A percentile compares a stretch with the other conserved stretches of the same genome.
Conservation (phyloP, 30 jellyfish, hydroid and myxozoan genomes). For the Turritopsis rubra region DNA sequence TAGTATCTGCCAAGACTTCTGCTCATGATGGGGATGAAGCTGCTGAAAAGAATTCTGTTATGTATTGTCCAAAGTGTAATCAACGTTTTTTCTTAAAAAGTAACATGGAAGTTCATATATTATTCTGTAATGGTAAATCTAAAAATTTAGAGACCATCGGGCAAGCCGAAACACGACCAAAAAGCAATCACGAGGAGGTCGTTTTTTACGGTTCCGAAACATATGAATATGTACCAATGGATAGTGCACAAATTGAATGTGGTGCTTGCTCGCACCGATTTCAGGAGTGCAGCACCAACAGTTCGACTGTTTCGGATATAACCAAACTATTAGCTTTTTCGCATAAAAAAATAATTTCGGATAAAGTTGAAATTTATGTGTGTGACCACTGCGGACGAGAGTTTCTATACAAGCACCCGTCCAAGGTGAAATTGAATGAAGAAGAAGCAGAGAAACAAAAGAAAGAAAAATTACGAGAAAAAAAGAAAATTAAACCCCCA, state of each 20-base stretch:
- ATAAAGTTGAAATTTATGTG: conserved; percentile 16
- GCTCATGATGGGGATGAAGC: neutral
- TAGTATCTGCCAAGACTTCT: neutral
- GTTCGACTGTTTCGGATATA: neutral
- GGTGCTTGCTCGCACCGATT: conserved; percentile 8
- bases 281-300: neutral
- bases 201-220: conserved; percentile 10
- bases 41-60: neutral
- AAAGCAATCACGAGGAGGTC: neutral
- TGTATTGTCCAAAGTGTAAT: conserved; percentile 12
- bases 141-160: neutral
- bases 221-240: conserved; percentile 8
- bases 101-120: conserved; percentile 18
- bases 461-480: neutral
- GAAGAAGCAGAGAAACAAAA: neutral
- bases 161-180: neutral
- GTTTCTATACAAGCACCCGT: conserved; percentile 19
- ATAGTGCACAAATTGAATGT: neutral
- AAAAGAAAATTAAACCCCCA: neutral
- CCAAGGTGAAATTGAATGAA: neutral
- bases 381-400: conserved; percentile 24
- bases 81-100: conserved; percentile 22
- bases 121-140: conserved; percentile 23
- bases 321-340: neutral
- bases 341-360: neutral